Evolutionary conservation across 2,113 vertebrate genomes (phyloP), one percentile per base, ranked within the genome.

Genomic region (Hippocampus abdominalis): DNA sequence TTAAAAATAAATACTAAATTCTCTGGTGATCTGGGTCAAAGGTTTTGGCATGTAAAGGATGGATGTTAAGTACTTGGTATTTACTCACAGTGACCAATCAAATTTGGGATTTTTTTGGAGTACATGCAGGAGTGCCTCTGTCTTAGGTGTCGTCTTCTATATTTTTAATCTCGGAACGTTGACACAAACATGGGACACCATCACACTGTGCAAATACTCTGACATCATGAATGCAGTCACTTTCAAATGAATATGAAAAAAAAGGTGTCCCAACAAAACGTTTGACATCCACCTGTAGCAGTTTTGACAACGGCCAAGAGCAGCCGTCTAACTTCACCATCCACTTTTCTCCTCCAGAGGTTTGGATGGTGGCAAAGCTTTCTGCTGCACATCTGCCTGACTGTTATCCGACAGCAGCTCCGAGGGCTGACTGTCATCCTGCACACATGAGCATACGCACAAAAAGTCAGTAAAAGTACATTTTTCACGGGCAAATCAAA

Each of bases 281-380:
- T 70, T 56, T 15, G 74, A 72, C 12, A 18, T 66, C 20, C 29
- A 20, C 5, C 44, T 12, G 6, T 3, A 3, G 62, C 8, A 15
- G 9, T 76, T 71, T 62, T 15, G 16, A 13, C 39, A n/a, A 13
- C 13, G 12, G 6, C 21, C 20, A 40, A 12, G 21, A 20, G 21
- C 2, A 42, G 36, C 40, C 13, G 6, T 40, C 42, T 42, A n/a
- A 64, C 21, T 15, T 63, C 61, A 63, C 61, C 32, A 64, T 57
- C 77, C 82, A 42, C 62, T 8, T 32, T 80, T 68, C 25, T 84
- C 66, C 76, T 75, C 42, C 74, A 77, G 48, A 42, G 68, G 48
- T 68, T 81, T 10, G 57, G 77, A 39, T 0, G 48, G 15, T 12
- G 68, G 66, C 1, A 54, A 63, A 0, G 15, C 49, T 54, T 81